These are phyloP conservation scores for Anas georgica DNA, from an alignment of 2,797 vertebrate species.

Conservation along the genomic window DNA sequence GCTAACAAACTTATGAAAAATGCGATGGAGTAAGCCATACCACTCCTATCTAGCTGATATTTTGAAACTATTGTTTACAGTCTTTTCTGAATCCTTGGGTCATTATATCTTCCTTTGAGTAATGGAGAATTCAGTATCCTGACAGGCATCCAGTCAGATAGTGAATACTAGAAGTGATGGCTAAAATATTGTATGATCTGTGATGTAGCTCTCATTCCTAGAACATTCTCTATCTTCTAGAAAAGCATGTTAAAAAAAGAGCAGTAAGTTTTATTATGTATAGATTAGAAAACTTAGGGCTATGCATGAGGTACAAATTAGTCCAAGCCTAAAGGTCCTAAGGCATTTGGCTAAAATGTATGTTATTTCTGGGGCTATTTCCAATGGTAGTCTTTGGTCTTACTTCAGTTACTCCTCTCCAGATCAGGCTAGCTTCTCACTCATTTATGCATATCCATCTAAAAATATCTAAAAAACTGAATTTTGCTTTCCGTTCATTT, in stretches of 20 bases:
- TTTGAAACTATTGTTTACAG: not conserved
- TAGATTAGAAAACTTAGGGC: not conserved
- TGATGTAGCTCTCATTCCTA: not conserved
- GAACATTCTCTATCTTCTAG: not conserved
- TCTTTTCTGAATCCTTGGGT: not conserved
- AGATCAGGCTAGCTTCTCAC: not conserved
- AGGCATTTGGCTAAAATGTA: not conserved
- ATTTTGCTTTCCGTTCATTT: not conserved
- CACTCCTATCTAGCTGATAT: not conserved
- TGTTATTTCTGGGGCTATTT: not conserved
- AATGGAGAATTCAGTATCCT: not conserved
- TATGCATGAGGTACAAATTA: not conserved
- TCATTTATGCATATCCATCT: not conserved
- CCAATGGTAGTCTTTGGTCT: not conserved
- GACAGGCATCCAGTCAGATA: not conserved
- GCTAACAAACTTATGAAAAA: not conserved
- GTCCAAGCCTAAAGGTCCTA: not conserved
- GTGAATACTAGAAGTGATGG: rapidly evolving
- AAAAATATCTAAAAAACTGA: not conserved
- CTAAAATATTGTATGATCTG: not conserved
- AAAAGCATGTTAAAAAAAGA: not conserved
- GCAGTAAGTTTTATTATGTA: not conserved
- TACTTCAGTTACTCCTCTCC: not conserved
- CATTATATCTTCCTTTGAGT: not conserved
- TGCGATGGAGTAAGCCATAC: not conserved